phyloP scores from a whole-genome alignment of 1,140 invertebrate species.

The Maniola jurtina region DNA sequence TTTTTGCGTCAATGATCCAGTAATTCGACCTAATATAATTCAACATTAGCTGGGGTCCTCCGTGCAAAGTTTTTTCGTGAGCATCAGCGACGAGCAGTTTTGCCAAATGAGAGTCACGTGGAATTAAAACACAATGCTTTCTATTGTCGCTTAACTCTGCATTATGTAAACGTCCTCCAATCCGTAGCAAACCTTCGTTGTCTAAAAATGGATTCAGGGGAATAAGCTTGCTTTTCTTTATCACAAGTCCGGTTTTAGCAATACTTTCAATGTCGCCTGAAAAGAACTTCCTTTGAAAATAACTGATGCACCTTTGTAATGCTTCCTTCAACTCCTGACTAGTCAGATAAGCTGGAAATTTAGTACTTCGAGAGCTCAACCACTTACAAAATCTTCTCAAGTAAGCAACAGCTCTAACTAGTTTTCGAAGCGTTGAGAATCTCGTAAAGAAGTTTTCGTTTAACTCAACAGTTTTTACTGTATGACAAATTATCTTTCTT shows the following conservation, averaged over 20 bases:
- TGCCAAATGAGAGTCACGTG: constrained; percentile 27
- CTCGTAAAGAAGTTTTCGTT: too few species aligned
- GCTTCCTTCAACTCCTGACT: constrained; percentile 20
- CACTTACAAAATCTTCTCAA: constrained; percentile 30
- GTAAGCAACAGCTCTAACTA: too few species aligned
- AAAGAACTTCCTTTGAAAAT: constrained; percentile 33
- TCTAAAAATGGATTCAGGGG: constrained; percentile 44
- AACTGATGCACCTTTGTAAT: constrained; percentile 25
- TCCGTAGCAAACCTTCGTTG: constrained; percentile 37
- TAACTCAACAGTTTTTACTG: too few species aligned
- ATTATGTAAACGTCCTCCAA: constrained; percentile 46
- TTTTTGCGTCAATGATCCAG: constrained; percentile 35
- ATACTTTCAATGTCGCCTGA: constrained; percentile 28
- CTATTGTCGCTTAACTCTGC: constrained; percentile 26
- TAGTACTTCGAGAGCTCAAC: not conserved
- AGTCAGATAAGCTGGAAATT: constrained; percentile 20
- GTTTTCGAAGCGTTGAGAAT: too few species aligned
- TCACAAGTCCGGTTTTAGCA: constrained; percentile 28
- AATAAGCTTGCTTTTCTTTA: constrained; percentile 32
- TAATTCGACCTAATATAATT: constrained; percentile 29
- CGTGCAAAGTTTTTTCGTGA: constrained; percentile 35
- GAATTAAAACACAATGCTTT: constrained; percentile 47
- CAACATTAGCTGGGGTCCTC: constrained; percentile 35
- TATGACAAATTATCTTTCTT: too few species aligned
- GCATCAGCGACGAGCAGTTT: constrained; percentile 34